Conservation (phyloP, 2,113 vertebrate genomes). For the Myrmecobius fasciatus region DNA sequence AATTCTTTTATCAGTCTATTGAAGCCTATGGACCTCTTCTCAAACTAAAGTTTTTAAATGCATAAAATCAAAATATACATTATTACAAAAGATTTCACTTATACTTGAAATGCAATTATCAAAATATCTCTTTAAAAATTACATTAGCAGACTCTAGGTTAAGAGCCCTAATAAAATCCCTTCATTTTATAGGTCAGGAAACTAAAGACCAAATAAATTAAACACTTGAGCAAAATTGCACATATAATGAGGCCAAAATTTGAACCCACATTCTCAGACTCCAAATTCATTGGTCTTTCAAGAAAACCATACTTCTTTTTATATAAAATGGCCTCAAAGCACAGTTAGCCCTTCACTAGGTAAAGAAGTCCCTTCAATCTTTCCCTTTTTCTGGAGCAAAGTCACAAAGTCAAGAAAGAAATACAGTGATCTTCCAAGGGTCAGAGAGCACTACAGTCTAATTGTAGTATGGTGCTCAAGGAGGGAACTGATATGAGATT, state of each 20-base stretch:
- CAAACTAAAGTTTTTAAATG: background rate
- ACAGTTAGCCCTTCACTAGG: background rate
- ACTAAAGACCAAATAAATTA: background rate
- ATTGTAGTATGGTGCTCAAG: background rate
- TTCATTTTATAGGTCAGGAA: background rate
- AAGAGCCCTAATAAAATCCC: background rate
- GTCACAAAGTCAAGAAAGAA: background rate
- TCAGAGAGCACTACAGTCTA: background rate
- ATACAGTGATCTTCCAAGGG: background rate
- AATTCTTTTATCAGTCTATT: background rate
- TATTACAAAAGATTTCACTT: background rate
- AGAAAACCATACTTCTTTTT: background rate
- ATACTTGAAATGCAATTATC: background rate
- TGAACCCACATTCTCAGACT: background rate
- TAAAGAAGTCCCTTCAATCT: background rate
- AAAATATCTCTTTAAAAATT: background rate
- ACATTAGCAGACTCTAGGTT: background rate
- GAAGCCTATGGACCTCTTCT: background rate
- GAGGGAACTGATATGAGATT: background rate
- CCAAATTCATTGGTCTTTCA: background rate
- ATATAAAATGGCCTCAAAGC: background rate
- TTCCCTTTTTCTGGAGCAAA: background rate
- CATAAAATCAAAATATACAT: background rate
- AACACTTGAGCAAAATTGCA: background rate
- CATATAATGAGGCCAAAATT: background rate